Percentiles rank a stretch among this genome's conserved stretches.
phyloP scores from a whole-genome alignment of 2,113 vertebrate species.

The Pantherophis guttatus region DNA sequence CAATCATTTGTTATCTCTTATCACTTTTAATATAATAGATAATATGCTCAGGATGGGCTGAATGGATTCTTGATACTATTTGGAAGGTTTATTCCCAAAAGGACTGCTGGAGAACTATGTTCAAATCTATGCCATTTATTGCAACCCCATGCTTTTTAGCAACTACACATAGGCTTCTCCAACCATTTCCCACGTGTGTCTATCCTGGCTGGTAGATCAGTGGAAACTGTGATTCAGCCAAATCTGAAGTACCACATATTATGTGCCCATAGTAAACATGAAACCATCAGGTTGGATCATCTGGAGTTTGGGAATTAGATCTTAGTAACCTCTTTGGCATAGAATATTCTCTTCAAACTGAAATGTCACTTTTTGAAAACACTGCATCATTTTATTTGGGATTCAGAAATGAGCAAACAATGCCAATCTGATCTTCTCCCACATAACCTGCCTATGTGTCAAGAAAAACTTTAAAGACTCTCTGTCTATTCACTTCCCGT shows the following conservation, averaged over 20 bases:
- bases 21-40: background rate
- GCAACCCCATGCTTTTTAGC: background rate
- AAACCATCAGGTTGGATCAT: background rate
- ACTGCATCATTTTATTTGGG: background rate
- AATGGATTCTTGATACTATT: background rate
- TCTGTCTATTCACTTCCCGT: background rate
- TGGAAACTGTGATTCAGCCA: background rate
- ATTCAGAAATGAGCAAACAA: background rate
- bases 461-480: background rate
- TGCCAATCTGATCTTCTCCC: background rate
- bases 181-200: background rate
- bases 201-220: background rate
- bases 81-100: background rate
- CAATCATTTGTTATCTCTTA: background rate
- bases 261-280: background rate
- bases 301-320: background rate
- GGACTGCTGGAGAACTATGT: background rate
- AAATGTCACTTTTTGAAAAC: background rate
- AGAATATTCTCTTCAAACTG: background rate
- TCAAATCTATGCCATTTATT: background rate
- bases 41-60: background rate
- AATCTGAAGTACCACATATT: background rate
- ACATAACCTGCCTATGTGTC: background rate
- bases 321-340: background rate
- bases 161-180: background rate